phyloP scores from a whole-genome alignment of 2,888 invertebrate genomes.

The Nemotelus pantherinus region DNA sequence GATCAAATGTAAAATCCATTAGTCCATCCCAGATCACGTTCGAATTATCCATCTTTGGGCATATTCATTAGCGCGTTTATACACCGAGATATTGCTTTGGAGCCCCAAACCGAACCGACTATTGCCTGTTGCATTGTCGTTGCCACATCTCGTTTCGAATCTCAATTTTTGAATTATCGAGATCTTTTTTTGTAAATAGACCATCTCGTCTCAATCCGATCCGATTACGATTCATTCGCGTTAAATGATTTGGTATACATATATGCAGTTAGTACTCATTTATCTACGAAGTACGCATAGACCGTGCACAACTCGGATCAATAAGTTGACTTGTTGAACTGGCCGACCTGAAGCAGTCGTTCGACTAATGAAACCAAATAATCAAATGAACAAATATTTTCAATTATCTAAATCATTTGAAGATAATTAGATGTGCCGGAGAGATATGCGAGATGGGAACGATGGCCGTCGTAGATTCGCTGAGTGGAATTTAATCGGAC shows the following conservation, averaged over 20 bases:
- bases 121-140: background rate
- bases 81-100: background rate
- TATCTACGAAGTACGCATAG: no score
- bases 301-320: no score
- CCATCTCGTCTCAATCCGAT: background rate
- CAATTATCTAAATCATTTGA: conserved; percentile 26
- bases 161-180: background rate
- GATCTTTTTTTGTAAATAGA: conserved; percentile 19
- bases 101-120: background rate
- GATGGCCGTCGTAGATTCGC: no score
- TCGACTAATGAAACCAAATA: conserved; percentile 6
- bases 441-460: no score
- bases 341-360: no score
- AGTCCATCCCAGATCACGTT: conserved; percentile 42
- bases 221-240: no score
- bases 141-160: background rate
- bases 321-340: no score
- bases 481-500: background rate
- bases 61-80: conserved; percentile 35
- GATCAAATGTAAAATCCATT: conserved; percentile 37
- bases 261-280: no score
- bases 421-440: conserved; percentile 4
- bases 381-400: conserved; percentile 41
- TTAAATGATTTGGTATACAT: no score
- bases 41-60: conserved; percentile 42